A percentile compares a stretch with the other conserved stretches of the same genome.
phyloP scores from a whole-genome alignment of 2,888 invertebrate species.

The Sturmia bella region DNA sequence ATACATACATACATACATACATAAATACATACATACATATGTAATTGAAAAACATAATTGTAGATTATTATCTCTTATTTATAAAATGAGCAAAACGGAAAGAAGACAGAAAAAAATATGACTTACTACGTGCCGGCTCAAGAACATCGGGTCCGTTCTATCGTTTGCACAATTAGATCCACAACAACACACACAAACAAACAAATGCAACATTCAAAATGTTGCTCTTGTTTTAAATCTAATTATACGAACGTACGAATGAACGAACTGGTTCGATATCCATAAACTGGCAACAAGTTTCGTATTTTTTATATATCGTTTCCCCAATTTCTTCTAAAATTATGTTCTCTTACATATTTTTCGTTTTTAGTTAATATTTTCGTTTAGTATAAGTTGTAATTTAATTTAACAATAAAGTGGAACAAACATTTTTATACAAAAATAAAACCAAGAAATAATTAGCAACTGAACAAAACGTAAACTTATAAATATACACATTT shows the following conservation, averaged over 20 bases:
- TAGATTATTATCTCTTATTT: conserved; percentile 12
- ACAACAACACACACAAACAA: too few relatives aligned
- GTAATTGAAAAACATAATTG: conserved; percentile 1
- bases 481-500: conserved; percentile 45
- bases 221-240: too few relatives aligned
- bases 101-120: too few relatives aligned
- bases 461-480: conserved; percentile 56
- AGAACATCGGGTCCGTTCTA: too few relatives aligned
- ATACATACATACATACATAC: background rate
- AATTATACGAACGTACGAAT: too few relatives aligned
- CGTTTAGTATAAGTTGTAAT: conserved; percentile 64
- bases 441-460: conserved; percentile 34
- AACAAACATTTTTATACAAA: conserved; percentile 24
- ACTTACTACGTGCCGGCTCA: too few relatives aligned
- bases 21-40: background rate
- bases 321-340: conserved; percentile 34
- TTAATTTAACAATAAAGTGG: conserved; percentile 52
- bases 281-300: conserved; percentile 28
- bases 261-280: too few relatives aligned
- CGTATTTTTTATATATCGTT: conserved; percentile 7
- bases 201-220: too few relatives aligned
- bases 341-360: conserved; percentile 37
- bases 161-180: too few relatives aligned
- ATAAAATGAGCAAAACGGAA: conserved; percentile 17
- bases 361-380: conserved; percentile 52